A percentile compares a stretch with the other conserved stretches of the same genome.
Evolutionary conservation across 2,113 vertebrate species (phyloP).

Genomic region (Heterochromis multidens): DNA sequence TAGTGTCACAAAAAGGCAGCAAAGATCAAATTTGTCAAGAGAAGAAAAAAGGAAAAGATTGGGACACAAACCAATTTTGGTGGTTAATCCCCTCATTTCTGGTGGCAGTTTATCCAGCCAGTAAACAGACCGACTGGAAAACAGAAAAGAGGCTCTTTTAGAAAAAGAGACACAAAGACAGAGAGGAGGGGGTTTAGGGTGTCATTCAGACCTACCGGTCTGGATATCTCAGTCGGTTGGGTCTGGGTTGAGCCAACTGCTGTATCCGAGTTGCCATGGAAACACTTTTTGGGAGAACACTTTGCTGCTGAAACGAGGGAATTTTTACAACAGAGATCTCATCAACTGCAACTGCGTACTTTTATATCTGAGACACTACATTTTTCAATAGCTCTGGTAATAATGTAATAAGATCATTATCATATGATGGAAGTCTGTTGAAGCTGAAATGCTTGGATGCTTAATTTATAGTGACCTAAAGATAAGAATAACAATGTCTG

Average conservation of each 20-base stretch:
- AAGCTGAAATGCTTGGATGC: not conserved
- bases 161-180: not conserved
- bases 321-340: not conserved
- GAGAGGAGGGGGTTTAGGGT: too few relatives aligned
- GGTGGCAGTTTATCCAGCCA: slow-evolving; percentile 69
- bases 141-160: not conserved
- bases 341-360: not conserved
- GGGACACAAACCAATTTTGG: slow-evolving; percentile 34
- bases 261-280: slow-evolving; percentile 61
- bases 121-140: slow-evolving; percentile 69
- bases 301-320: not conserved
- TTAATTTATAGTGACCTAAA: not conserved
- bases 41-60: not conserved
- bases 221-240: slow-evolving; percentile 53
- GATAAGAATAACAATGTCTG: not conserved
- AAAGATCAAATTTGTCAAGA: not conserved
- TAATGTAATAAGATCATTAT: not conserved
- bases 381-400: not conserved
- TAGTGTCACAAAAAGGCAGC: not conserved
- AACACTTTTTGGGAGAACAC: not conserved
- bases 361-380: not conserved
- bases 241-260: slow-evolving; percentile 60
- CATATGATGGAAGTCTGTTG: not conserved
- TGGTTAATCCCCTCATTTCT: slow-evolving; percentile 15
- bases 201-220: slow-evolving; percentile 54